A percentile compares a stretch with the other conserved stretches of the same genome.
phyloP scores from a whole-genome alignment of 2,888 invertebrate species.

The Noctua janthe region DNA sequence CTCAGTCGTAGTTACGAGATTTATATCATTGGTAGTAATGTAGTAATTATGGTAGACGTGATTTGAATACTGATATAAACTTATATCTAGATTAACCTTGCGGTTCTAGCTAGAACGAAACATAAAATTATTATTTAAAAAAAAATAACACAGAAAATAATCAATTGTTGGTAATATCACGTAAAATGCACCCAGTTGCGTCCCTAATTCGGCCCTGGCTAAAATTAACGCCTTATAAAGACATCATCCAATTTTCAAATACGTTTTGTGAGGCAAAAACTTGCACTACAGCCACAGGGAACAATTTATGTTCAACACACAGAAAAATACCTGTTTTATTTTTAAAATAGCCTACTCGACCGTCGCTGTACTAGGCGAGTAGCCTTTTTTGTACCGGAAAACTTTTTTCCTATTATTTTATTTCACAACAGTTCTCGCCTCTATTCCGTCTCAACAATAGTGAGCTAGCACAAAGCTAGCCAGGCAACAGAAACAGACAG shows the following conservation, averaged over 20 bases:
- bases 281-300: background rate
- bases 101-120: background rate
- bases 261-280: background rate
- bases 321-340: conserved; percentile 6
- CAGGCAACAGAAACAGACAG: conserved; percentile 48
- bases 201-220: background rate
- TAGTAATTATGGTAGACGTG: background rate
- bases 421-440: conserved; percentile 17
- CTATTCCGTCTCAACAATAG: conserved; percentile 24
- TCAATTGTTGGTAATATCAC: background rate
- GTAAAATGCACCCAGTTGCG: background rate
- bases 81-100: background rate
- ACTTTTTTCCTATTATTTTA: conserved; percentile 17
- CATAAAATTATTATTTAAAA: background rate
- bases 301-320: background rate
- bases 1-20: too few relatives aligned
- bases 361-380: background rate
- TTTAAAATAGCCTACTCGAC: conserved; percentile 12
- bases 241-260: background rate
- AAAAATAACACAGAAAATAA: background rate
- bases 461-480: conserved; percentile 46
- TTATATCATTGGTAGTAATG: background rate
- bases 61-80: background rate
- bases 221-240: too few relatives aligned
- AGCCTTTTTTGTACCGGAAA: background rate